phyloP scores from a whole-genome alignment of 2,888 invertebrate genomes.

The Deladenus siricidicola region DNA sequence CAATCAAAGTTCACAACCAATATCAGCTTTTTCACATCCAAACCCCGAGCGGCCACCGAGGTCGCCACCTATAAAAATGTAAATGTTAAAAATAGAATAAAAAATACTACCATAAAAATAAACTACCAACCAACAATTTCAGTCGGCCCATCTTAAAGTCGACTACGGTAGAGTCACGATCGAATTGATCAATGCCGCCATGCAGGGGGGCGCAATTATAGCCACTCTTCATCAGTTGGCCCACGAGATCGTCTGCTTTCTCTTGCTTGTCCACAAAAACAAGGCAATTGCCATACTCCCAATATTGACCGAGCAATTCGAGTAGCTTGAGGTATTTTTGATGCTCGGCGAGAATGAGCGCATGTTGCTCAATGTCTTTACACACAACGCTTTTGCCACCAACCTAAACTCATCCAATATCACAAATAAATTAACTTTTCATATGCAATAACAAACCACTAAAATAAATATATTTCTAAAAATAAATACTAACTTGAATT shows the following conservation, averaged over 20 bases:
- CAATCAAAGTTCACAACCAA: conserved; percentile 97
- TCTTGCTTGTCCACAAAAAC: conserved; percentile 58
- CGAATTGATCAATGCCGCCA: conserved; percentile 98
- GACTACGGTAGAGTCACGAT: conserved; percentile 89
- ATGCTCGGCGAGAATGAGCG: conserved; percentile 83
- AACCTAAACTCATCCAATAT: conserved; percentile 21
- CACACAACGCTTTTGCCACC: conserved; percentile 85
- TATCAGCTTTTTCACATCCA: conserved; percentile 96
- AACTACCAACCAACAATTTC: conserved; percentile 66
- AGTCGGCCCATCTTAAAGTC: conserved; percentile 93
- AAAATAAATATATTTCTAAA: background rate
- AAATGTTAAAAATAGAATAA: background rate
- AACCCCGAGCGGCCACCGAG: conserved; percentile 90
- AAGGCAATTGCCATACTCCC: conserved; percentile 71
- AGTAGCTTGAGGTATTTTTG: conserved; percentile 93
- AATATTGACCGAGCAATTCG: conserved; percentile 67
- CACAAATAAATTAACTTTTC: conserved; percentile 2
- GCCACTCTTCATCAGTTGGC: conserved; percentile 88
- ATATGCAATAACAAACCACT: background rate
- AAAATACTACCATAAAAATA: background rate
- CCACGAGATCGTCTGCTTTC: conserved; percentile 61
- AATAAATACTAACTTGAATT: conserved; percentile 63
- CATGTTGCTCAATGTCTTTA: conserved; percentile 91
- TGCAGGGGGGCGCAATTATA: conserved; percentile 94
- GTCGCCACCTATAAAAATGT: conserved; percentile 67